Conservation (phyloP, 2,888 invertebrate genomes). For the Itoplectis maculator region DNA sequence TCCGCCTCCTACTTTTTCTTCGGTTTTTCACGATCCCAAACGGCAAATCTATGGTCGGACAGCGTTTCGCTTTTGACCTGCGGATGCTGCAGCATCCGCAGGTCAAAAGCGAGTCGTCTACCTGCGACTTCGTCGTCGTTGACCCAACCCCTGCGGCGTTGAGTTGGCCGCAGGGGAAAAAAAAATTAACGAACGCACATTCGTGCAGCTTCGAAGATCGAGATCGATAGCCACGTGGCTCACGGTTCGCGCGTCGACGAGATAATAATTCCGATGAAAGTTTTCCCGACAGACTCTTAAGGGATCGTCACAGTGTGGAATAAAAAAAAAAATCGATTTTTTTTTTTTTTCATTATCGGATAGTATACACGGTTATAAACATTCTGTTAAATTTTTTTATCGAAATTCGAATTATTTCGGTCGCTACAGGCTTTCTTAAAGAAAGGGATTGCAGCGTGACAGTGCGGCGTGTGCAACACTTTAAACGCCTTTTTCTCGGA, state of each 20-base stretch:
- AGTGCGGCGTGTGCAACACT: too few species aligned
- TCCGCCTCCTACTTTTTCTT: background rate
- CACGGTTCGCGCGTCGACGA: background rate
- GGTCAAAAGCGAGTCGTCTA: conserved; percentile 22
- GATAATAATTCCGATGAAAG: background rate
- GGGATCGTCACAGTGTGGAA: too few species aligned
- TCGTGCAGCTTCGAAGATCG: conserved; percentile 22
- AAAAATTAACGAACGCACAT: background rate
- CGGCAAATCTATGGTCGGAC: background rate
- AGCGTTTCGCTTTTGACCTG: conserved; percentile 29
- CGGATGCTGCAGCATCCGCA: conserved; percentile 3
- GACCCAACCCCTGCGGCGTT: conserved; percentile 39
- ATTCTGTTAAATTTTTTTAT: too few species aligned
- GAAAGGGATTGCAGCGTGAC: too few species aligned
- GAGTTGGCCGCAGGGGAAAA: background rate
- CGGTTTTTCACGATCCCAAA: conserved; percentile 28
- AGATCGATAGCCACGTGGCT: conserved; percentile 18
- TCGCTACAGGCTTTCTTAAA: too few species aligned
- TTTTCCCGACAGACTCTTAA: background rate
- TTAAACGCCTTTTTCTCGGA: too few species aligned
- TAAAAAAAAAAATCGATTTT: too few species aligned
- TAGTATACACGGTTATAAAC: too few species aligned
- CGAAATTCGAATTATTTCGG: too few species aligned
- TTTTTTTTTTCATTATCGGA: background rate
- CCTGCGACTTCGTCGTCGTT: too few species aligned